These are phyloP conservation scores for Stomatorhinus walkeri DNA, from an alignment of 2,797 vertebrate genomes.

Conservation along the genomic window DNA sequence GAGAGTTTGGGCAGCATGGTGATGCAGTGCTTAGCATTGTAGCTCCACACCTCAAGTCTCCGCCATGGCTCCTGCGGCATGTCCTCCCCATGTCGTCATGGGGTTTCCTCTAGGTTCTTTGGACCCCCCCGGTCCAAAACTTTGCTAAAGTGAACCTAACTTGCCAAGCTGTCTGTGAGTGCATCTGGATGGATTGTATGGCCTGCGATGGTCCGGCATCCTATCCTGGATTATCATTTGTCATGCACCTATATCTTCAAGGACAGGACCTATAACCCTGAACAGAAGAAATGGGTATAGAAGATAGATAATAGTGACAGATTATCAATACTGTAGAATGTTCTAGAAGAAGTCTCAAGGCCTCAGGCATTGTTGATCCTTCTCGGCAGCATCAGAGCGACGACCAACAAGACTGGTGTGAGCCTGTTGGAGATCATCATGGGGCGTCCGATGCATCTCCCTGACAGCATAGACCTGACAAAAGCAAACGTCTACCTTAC, in stretches of 20 bases:
- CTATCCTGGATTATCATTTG: not conserved
- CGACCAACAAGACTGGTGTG: not conserved
- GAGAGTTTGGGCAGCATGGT: not conserved
- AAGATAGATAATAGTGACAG: not conserved
- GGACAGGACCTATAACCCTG: not conserved
- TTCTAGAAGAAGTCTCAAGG: not conserved
- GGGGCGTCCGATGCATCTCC: not conserved
- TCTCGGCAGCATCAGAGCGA: not conserved
- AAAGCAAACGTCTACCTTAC: too few relatives aligned
- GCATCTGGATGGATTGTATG: not conserved
- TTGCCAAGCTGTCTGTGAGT: not conserved
- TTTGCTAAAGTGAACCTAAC: not conserved
- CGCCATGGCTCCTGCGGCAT: not conserved
- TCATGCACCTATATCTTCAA: not conserved
- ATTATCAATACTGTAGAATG: not conserved
- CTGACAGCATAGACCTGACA: too few relatives aligned
- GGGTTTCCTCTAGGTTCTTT: not conserved
- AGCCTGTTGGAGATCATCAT: not conserved
- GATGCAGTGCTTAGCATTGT: not conserved
- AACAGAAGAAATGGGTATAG: not conserved
- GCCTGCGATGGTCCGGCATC: not conserved
- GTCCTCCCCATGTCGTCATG: not conserved
- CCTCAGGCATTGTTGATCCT: not conserved
- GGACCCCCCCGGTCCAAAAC: not conserved
- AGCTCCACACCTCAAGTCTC: not conserved